These are phyloP conservation scores for Polydrusus cervinus DNA, from an alignment of 2,888 invertebrate genomes.

Conservation along the genomic window DNA sequence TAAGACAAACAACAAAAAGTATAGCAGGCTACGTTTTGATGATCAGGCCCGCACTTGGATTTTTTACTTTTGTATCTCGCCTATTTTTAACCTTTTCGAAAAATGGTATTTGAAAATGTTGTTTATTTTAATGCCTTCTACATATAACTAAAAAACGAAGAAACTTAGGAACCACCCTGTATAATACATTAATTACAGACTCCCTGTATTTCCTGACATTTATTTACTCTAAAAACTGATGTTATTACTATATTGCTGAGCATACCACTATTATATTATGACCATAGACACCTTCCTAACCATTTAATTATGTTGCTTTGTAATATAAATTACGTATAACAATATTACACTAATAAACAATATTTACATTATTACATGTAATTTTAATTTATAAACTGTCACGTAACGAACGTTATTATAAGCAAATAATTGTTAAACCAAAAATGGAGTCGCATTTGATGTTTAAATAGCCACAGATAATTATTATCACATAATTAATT, in stretches of 20 bases:
- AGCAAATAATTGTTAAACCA: background rate
- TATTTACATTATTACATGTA: background rate
- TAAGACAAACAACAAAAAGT: too few relatives aligned
- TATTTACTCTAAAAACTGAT: too few relatives aligned
- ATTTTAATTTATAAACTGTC: slow-evolving; percentile 4
- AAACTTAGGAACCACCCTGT: too few relatives aligned
- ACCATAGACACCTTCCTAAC: background rate
- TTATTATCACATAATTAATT: slow-evolving; percentile 13
- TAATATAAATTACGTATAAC: background rate
- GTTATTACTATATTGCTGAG: background rate
- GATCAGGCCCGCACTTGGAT: too few relatives aligned
- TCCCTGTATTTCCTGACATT: too few relatives aligned
- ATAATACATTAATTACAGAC: too few relatives aligned
- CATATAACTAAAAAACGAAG: too few relatives aligned
- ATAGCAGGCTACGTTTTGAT: too few relatives aligned
- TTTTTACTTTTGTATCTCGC: too few relatives aligned
- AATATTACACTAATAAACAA: background rate
- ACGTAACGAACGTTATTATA: slow-evolving; percentile 1
- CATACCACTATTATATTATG: background rate
- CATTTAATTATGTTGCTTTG: slow-evolving; percentile 1
- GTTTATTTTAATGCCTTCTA: too few relatives aligned
- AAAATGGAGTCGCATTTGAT: slow-evolving; percentile 1
- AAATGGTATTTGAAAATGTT: too few relatives aligned
- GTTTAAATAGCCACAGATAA: slow-evolving; percentile 7
- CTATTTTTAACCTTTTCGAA: too few relatives aligned